Conservation (phyloP, 2,888 invertebrate genomes). For the Tortrix viridana region DNA sequence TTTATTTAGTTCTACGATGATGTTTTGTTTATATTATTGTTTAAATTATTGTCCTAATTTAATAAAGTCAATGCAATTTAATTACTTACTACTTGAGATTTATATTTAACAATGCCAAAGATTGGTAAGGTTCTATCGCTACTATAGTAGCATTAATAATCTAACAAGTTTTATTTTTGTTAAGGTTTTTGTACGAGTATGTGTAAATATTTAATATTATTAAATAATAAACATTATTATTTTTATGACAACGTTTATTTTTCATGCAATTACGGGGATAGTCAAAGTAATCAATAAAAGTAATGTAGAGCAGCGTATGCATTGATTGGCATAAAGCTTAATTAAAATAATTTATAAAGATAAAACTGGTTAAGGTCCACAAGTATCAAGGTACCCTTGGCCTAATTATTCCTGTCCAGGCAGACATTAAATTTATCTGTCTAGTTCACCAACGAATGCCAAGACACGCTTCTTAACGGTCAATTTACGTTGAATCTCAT, state of each 20-base stretch:
- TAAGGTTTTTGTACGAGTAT: slow-evolving; percentile 57
- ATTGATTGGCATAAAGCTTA: too few relatives aligned
- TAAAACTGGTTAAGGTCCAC: slow-evolving; percentile 2
- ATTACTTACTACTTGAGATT: slow-evolving; percentile 13
- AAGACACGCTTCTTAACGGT: slow-evolving; percentile 36
- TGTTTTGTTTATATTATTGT: slow-evolving; percentile 10
- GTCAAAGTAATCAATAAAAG: too few relatives aligned
- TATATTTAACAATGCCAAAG: slow-evolving; percentile 49
- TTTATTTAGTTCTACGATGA: slow-evolving; percentile 6
- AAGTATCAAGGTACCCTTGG: slow-evolving; percentile 42
- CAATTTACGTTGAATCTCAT: slow-evolving; percentile 23
- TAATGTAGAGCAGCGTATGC: too few relatives aligned
- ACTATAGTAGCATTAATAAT: slow-evolving; percentile 36
- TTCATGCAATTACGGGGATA: too few relatives aligned
- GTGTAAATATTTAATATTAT: slow-evolving; percentile 65
- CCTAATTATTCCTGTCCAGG: slow-evolving; percentile 44
- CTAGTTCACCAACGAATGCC: slow-evolving; percentile 35
- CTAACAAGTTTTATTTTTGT: slow-evolving; percentile 50
- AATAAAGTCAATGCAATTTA: slow-evolving; percentile 10
- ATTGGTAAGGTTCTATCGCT: slow-evolving; percentile 43
- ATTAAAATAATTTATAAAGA: too few relatives aligned
- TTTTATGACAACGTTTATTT: slow-evolving; percentile 49
- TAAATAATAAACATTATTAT: slow-evolving; percentile 57
- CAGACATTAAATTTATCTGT: slow-evolving; percentile 29
- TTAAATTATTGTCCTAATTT: slow-evolving; percentile 32